Evolutionary conservation across 2,888 invertebrate species (phyloP).

Genomic region (Acanthosepion lycidas): DNA sequence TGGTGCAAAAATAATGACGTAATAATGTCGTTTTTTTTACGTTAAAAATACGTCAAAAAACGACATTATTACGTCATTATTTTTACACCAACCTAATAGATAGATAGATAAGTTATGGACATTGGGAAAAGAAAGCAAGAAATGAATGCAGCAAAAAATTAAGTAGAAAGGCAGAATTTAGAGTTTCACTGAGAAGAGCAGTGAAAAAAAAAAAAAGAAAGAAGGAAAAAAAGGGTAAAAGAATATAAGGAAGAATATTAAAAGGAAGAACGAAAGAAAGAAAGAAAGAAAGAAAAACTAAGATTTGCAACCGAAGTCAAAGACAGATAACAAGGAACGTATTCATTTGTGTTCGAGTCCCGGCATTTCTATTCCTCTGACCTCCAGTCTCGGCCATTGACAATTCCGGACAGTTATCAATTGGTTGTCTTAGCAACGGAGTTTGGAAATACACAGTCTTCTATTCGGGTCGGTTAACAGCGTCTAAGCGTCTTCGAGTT

Average conservation of each 20-base stretch:
- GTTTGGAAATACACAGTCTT: not conserved
- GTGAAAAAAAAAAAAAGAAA: not conserved
- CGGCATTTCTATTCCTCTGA: not conserved
- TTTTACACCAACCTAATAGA: too few species aligned
- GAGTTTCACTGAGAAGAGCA: not conserved
- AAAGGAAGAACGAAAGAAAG: too few species aligned
- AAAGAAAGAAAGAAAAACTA: not conserved
- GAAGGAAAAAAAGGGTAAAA: not conserved
- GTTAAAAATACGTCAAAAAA: too few species aligned
- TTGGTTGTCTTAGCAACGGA: not conserved
- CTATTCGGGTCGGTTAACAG: not conserved
- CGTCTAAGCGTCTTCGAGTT: not conserved
- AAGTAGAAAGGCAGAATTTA: not conserved
- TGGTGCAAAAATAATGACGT: too few species aligned
- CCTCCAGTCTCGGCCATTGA: constrained; percentile 21
- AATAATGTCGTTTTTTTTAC: too few species aligned
- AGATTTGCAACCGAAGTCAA: not conserved
- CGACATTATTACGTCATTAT: too few species aligned
- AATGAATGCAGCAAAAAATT: not conserved
- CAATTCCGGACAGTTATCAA: constrained; percentile 8
- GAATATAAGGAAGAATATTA: not conserved
- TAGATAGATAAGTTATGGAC: too few species aligned
- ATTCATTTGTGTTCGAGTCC: not conserved
- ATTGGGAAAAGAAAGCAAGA: not conserved
- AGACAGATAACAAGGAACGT: not conserved